phyloP scores from a whole-genome alignment of 2,113 vertebrate species.

The Chaetodon trifascialis region DNA sequence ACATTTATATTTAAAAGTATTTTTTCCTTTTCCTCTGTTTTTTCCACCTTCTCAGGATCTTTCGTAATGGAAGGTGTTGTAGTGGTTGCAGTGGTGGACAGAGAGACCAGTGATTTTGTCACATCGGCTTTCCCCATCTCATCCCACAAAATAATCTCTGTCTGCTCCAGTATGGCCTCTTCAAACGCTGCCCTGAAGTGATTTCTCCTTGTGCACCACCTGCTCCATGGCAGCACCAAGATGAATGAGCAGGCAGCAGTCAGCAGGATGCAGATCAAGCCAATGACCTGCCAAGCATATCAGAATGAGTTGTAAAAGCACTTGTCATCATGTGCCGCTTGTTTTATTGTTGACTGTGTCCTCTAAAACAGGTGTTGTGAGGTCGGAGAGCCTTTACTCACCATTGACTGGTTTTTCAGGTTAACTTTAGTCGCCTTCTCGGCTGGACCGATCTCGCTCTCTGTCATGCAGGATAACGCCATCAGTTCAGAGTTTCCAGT shows the following conservation, averaged over 20 bases:
- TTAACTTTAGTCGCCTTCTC: not conserved
- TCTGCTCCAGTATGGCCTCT: conserved; percentile 6
- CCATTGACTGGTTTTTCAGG: conserved; percentile 12
- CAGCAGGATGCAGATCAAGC: not conserved
- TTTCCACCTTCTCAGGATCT: not conserved
- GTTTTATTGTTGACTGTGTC: too few relatives aligned
- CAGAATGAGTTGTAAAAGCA: not conserved
- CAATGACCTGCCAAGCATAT: not conserved
- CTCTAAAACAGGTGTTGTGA: too few relatives aligned
- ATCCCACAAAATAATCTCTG: not conserved
- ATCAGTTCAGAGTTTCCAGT: not conserved
- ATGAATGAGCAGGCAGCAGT: not conserved
- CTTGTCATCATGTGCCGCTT: not conserved
- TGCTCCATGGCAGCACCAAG: not conserved
- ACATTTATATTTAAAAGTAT: not conserved
- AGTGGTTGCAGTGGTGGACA: not conserved
- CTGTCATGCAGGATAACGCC: not conserved
- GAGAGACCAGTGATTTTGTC: not conserved
- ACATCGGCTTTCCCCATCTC: conserved; percentile 6
- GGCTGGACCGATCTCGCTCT: not conserved
- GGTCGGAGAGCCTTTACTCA: not conserved
- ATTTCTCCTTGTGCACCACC: conserved; percentile 10
- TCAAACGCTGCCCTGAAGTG: not conserved
- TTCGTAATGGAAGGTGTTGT: too few relatives aligned
- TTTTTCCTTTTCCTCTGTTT: not conserved